A percentile compares a stretch with the other conserved stretches of the same genome.
Conservation (phyloP, 64 coral and sea anemone genomes). For the Montipora capricornis region DNA sequence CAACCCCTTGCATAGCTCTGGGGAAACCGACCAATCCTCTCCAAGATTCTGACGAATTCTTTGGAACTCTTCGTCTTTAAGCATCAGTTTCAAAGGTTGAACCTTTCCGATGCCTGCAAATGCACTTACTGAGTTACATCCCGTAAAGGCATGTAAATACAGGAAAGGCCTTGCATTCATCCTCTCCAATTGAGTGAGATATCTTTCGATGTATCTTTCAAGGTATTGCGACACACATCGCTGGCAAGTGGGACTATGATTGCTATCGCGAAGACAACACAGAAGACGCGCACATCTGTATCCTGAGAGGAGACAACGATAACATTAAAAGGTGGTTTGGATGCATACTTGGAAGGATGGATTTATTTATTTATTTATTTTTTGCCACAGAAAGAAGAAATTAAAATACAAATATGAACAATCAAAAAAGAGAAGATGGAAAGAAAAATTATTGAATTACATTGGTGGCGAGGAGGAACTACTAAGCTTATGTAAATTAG, state of each 20-base stretch:
- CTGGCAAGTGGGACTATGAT: constrained; percentile 31
- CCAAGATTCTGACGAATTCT: not conserved
- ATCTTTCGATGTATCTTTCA: constrained; percentile 43
- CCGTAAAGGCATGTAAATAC: constrained; percentile 52
- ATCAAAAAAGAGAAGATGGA: too few relatives aligned
- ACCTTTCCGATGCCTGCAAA: constrained; percentile 55
- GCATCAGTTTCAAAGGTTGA: not conserved
- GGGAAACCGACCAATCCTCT: not conserved
- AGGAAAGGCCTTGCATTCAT: constrained; percentile 4
- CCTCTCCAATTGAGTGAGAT: not conserved
- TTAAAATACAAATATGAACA: too few relatives aligned
- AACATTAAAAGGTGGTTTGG: not conserved
- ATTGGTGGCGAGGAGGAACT: too few relatives aligned
- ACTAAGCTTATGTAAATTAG: too few relatives aligned
- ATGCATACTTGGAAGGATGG: constrained; percentile 41
- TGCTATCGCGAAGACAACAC: not conserved
- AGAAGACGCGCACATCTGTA: constrained; percentile 14
- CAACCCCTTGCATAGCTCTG: not conserved
- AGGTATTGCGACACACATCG: constrained; percentile 3
- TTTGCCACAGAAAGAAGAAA: too few relatives aligned
- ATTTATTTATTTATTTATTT: too few relatives aligned
- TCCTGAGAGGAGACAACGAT: constrained; percentile 28
- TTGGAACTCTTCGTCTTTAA: not conserved
- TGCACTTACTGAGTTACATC: constrained; percentile 43
- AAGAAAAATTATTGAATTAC: too few relatives aligned